Evolutionary conservation across 2,797 vertebrate species (phyloP).

Genomic region (Chlorospingus flavigularis): DNA sequence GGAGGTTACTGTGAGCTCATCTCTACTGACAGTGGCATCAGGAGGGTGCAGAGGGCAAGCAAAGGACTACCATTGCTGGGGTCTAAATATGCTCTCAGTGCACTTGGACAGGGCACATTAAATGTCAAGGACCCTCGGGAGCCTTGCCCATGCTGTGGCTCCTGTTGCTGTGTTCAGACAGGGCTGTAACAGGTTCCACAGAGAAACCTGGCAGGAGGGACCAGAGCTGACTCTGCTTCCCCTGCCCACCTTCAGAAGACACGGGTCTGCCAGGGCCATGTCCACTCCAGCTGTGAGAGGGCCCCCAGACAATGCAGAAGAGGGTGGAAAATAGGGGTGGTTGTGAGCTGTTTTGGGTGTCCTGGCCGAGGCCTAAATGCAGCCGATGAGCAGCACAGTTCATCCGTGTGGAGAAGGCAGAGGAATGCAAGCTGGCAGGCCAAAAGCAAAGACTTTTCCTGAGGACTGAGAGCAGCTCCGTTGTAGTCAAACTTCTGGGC

Average conservation of each 20-base stretch:
- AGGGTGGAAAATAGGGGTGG: neutral
- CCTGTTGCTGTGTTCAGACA: fast-evolving
- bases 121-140: neutral
- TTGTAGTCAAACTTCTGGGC: neutral
- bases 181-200: neutral
- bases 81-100: neutral
- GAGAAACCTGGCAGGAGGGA: neutral
- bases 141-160: neutral
- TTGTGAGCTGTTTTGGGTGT: neutral
- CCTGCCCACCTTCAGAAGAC: neutral
- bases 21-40: neutral
- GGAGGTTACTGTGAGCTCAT: neutral
- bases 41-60: neutral
- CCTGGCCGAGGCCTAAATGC: neutral
- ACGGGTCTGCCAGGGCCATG: neutral
- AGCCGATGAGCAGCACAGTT: neutral
- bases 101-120: neutral
- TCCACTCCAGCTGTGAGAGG: neutral
- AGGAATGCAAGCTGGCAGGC: neutral
- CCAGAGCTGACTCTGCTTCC: neutral
- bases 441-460: neutral
- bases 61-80: neutral
- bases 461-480: neutral
- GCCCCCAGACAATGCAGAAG: neutral
- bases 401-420: neutral